Evolutionary conservation across 1,140 invertebrate genomes (phyloP), one percentile per base, ranked within the genome.

Genomic region (Drosophila pseudoobscura): DNA sequence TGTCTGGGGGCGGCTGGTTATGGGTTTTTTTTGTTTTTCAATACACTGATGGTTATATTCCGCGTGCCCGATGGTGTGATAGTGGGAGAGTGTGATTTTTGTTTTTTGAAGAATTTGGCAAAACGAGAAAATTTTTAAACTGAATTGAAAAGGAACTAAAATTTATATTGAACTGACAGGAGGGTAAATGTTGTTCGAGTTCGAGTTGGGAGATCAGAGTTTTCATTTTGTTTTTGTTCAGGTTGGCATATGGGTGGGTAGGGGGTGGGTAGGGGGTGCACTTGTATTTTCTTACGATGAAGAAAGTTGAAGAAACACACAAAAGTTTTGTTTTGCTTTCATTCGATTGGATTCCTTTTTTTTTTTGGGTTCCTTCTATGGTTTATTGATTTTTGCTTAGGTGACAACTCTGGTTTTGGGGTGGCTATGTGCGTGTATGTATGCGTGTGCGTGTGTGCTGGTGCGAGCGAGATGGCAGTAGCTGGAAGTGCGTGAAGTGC

Each of bases 71-170:
- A 31, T 31, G 31, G 31, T 31, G 31, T 31, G 31, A 9, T 31
- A 9, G 31, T 80, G 60, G 53, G 50, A 59, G 43, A 71, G 31
- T 35, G 31, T 39, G 35, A 63, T 71, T 83, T 83, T 78, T 68
- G 22, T 43, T 39, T 75, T 79, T 49, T 58, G 61, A 78, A 79
- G 74, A 53, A 45, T 72, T 74, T 78, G 53, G 55, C 58, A 61
- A 39, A 70, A 57, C 56, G 64, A 83, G 78, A 83, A 76, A 80
- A 83, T 80, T 63, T 71, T 83, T 64, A 71, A 84, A 84, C 75
- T 75, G 79, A 83, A 66, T 60, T 52, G 64, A 83, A 75, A 39
- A 57, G 78, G 56, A 64, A 56, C 68, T 46, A 72, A 70, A 60
- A 62, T 68, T 78, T 78, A 31, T 63, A 39, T 20, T 11, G 26